Evolutionary conservation across 2,888 invertebrate genomes (phyloP).

Genomic region (Belgica antarctica): DNA sequence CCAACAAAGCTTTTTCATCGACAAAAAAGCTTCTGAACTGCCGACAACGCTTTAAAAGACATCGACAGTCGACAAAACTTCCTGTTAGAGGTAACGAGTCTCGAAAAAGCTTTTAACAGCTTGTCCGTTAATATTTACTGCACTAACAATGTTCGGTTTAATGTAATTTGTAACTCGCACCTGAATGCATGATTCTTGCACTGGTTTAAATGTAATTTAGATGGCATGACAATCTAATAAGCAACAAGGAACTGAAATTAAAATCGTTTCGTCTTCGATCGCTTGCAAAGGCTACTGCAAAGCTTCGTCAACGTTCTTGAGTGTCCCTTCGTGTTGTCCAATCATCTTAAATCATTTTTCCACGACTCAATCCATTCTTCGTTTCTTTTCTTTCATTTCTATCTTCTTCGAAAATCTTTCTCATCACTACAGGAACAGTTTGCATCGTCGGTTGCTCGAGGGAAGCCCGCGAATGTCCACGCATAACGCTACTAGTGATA

Average conservation of each 20-base stretch:
- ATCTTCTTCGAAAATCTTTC: no score
- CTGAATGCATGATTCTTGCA: background rate
- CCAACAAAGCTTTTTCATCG: no score
- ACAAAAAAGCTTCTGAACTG: no score
- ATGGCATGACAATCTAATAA: background rate
- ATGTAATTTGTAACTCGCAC: conserved; percentile 9
- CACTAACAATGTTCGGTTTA: no score
- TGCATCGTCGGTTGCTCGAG: conserved; percentile 55
- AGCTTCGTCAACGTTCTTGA: background rate
- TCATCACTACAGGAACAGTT: conserved; percentile 54
- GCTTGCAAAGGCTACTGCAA: background rate
- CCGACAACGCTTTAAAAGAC: no score
- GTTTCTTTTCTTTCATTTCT: no score
- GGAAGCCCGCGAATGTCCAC: conserved; percentile 50
- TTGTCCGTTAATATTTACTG: no score
- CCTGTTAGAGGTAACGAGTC: no score
- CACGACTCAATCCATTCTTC: background rate
- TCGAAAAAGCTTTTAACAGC: no score
- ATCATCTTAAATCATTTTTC: background rate
- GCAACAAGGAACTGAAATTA: conserved; percentile 33
- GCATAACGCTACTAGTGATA: conserved; percentile 47
- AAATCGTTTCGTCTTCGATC: conserved; percentile 12
- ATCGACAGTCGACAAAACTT: no score
- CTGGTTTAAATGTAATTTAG: background rate
- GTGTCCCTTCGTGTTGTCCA: background rate